These are phyloP conservation scores for Ladona fulva DNA, from an alignment of 1,140 invertebrate genomes.

Conservation along the genomic window DNA sequence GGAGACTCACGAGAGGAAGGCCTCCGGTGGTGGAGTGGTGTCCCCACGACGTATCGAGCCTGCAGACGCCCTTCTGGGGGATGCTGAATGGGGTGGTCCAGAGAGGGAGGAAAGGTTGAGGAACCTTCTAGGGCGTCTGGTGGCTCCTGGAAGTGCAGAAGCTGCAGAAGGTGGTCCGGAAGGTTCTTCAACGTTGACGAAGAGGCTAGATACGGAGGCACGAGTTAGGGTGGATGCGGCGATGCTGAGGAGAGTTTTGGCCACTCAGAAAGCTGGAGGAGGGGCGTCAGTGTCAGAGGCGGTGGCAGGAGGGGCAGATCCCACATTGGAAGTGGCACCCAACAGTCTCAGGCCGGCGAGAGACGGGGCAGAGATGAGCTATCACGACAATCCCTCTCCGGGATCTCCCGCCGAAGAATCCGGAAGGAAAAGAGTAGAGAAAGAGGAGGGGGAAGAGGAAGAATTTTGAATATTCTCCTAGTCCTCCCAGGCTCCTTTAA, in stretches of 20 bases:
- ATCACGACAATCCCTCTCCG: constrained; percentile 23
- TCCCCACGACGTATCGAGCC: not conserved
- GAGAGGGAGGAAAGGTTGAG: not conserved
- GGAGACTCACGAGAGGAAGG: constrained; percentile 18
- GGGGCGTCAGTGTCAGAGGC: not conserved
- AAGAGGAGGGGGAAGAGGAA: not conserved
- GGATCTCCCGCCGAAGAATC: not conserved
- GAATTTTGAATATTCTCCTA: not conserved
- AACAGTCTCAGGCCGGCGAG: constrained; percentile 42
- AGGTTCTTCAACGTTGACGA: constrained; percentile 35
- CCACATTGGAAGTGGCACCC: constrained; percentile 40
- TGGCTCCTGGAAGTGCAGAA: constrained; percentile 26
- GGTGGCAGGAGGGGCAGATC: not conserved
- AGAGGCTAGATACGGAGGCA: constrained; percentile 33
- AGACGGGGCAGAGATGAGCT: constrained; percentile 43
- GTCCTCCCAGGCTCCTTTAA: not conserved
- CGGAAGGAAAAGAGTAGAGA: not conserved
- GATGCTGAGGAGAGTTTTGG: constrained; percentile 31
- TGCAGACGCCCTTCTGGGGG: not conserved
- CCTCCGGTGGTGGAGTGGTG: not conserved
- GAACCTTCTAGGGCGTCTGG: not conserved
- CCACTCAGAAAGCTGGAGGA: not conserved
- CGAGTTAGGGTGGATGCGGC: not conserved
- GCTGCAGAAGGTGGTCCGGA: constrained; percentile 26
- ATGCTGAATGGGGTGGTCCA: not conserved